Conservation (phyloP, 2,797 vertebrate species). For the Hirundo rustica region DNA sequence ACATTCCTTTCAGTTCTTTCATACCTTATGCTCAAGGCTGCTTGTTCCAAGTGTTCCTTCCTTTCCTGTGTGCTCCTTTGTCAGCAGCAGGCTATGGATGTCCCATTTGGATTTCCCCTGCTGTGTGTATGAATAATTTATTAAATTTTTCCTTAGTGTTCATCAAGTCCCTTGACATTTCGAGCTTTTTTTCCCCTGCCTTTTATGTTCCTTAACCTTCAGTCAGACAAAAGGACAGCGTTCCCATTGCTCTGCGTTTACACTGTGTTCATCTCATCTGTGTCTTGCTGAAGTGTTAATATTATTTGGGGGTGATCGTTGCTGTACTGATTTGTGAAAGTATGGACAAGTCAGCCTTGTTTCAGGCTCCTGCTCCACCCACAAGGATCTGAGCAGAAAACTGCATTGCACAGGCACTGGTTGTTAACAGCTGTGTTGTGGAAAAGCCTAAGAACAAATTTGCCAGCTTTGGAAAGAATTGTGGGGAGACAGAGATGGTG, state of each 20-base stretch:
- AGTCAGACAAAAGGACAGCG: not conserved
- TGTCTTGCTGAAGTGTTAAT: not conserved
- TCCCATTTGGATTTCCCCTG: conserved; percentile 1
- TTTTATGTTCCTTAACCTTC: not conserved
- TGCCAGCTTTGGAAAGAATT: not conserved
- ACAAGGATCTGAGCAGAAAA: not conserved
- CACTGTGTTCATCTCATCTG: not conserved
- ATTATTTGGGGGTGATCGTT: not conserved
- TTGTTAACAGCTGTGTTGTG: not conserved
- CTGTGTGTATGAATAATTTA: conserved; percentile 8
- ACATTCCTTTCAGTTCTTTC: not conserved
- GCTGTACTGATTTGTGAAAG: not conserved
- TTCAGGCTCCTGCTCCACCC: not conserved
- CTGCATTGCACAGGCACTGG: not conserved
- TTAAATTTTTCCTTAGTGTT: not conserved
- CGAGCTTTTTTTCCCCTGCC: not conserved
- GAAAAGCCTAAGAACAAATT: not conserved
- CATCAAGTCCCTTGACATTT: not conserved
- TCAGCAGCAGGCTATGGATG: not conserved
- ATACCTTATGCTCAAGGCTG: not conserved
- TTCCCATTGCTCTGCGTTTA: not conserved
- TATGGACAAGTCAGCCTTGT: not conserved
- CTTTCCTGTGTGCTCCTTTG: not conserved
- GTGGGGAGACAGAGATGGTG: not conserved
- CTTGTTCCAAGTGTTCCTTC: not conserved